These are phyloP conservation scores for Linyphia triangularis DNA, from an alignment of 2,888 invertebrate species.

Conservation along the genomic window DNA sequence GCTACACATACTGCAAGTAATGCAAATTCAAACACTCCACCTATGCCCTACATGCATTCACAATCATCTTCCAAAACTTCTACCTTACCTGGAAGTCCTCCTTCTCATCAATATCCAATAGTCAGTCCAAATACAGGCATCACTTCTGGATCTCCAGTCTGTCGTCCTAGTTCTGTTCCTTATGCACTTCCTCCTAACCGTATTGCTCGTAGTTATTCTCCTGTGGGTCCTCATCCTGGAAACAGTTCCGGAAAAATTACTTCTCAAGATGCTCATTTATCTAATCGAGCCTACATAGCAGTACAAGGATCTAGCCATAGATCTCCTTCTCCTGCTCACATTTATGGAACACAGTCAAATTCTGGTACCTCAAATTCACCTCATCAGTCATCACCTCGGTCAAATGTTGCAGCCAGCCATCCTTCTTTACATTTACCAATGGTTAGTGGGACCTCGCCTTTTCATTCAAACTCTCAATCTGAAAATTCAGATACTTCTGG, in stretches of 20 bases:
- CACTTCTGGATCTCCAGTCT: conserved; percentile 75
- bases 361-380: conserved; percentile 60
- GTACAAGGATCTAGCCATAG: conserved; percentile 62
- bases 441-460: conserved; percentile 48
- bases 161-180: conserved; percentile 74
- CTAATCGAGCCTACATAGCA: conserved; percentile 55
- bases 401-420: conserved; percentile 33
- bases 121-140: conserved; percentile 75
- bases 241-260: conserved; percentile 31
- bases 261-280: conserved; percentile 53
- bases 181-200: conserved; percentile 53
- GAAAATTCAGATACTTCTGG: conserved; percentile 47
- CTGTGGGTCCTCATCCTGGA: conserved; percentile 47
- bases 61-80: conserved; percentile 66
- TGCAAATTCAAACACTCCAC: conserved; percentile 65
- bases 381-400: conserved; percentile 61
- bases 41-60: conserved; percentile 55
- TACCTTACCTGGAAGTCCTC: conserved; percentile 30
- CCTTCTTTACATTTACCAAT: conserved; percentile 34
- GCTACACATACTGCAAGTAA: conserved; percentile 51
- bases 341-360: conserved; percentile 59
- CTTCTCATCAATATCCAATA: conserved; percentile 66
- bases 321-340: conserved; percentile 74
- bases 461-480: conserved; percentile 51
- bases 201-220: conserved; percentile 64